Base-by-base conservation (phyloP, 2,888 invertebrate species). In the Lepidocyrtinus sp. region DNA sequence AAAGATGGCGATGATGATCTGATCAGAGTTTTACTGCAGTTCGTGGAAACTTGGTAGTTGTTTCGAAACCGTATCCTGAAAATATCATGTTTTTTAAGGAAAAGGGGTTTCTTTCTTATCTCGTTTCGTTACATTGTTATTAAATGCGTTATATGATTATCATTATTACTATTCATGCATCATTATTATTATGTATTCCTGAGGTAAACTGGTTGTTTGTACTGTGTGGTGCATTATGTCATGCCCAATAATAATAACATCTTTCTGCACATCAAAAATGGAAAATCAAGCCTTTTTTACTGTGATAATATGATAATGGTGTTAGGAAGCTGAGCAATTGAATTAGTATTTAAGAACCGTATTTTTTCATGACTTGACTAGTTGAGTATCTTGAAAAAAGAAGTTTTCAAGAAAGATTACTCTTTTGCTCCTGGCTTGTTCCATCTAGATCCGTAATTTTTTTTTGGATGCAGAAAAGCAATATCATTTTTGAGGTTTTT, bases 181-280 rank as follows among this genome's bases (percentile, higher is more conserved):
- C 59, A 72, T 72, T 62, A 72, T 72, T 50, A 64, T n/a, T n/a
- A n/a, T n/a, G n/a, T n/a, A n/a, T 64, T 73, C 73, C 27, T 26
- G 50, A 36, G 64, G 55, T 46, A 65, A 74, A 59, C 63, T 25
- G 63, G 21, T 63, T 55, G 17, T 24, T 75, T 69, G 69, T 62
- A 46, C 45, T 64, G 69, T 78, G 68, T 61, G 79, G 79, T 79
- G 79, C 79, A 79, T 79, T 79, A 79, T 79, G 79, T 79, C 79
- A 79, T 79, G 65, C 65, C 70, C 79, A 78, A 79, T 79, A 79
- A 79, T 79, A 79, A 74, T 69, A 79, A 79, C 78, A 73, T 64
- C 74, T 79, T 68, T 68, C 67, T 77, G 55, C 70, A 69, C 46
- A 63, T 45, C 59, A 24, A 45, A 67, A 72, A 63, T n/a, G 15